Base-by-base conservation (phyloP, 1,140 invertebrate genomes). In the Drosophila navojoa region DNA sequence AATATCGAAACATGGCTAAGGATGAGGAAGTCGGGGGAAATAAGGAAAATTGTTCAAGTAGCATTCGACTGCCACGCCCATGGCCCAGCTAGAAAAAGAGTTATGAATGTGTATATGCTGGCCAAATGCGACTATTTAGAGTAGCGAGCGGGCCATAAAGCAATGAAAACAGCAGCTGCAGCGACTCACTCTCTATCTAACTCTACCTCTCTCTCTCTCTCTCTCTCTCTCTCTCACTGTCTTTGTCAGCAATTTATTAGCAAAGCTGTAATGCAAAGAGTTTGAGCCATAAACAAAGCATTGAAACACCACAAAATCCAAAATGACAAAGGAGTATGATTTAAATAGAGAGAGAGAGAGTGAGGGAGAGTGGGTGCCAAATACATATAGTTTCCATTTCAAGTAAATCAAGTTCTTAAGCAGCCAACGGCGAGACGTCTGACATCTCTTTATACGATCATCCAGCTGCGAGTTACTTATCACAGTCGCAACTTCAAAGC, bases 401-500 rank as follows among this genome's bases (percentile, higher is more conserved):
- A 42, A 5, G 22, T 42, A 16, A 15, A 45, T 45, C 42, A 45
- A 45, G 16, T 45, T 6, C 42, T 45, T 16, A 25, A 49, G 47
- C 10, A 49, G 19, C 45, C 44, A 27, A 27, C 32, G 7, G 9
- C 11, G 19, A 22, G 7, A 29, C 27, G 27, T 29, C 27, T 27
- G n/a, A 6, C 29, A 47, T 4, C n/a, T 40, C n/a, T 29, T 22
- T n/a, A 27, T 10, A 16, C n/a, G 27, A 59, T 47, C 15, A 59
- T 59, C 27, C 25, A 13, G 42, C 42, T 32, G 4, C 22, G 25
- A 25, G 38, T 57, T 57, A 57, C 42, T 59, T 59, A 59, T 59
- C 42, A 42, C 57, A 59, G 42, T 59, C 57, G 4, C 57, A 59
- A 47, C 57, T 59, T 57, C 40, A 59, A 59, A 59, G 57, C 57